These are phyloP conservation scores for Enteromius radiatus DNA, from an alignment of 2,797 vertebrate species.

Conservation along the genomic window DNA sequence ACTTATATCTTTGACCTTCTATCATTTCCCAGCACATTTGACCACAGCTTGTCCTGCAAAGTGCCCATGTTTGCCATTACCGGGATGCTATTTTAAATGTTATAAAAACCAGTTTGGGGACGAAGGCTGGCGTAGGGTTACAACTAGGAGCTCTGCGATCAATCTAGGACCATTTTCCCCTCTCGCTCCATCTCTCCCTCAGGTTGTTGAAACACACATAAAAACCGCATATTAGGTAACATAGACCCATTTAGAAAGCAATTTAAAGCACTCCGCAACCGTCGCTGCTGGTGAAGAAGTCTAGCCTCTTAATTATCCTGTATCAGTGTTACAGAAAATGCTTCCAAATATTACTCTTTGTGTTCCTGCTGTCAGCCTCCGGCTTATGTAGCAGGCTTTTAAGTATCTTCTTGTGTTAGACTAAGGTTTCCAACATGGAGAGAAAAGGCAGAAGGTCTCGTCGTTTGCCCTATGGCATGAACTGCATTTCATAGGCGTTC, in stretches of 20 bases:
- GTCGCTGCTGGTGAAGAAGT: constrained; percentile 71
- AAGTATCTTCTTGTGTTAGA: constrained; percentile 48
- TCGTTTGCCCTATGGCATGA: constrained; percentile 19
- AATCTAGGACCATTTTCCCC: constrained; percentile 77
- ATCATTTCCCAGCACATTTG: constrained; percentile 77
- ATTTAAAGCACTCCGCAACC: constrained; percentile 76
- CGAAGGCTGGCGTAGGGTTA: constrained; percentile 75
- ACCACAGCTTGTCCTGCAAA: constrained; percentile 76
- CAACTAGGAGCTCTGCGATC: constrained; percentile 75
- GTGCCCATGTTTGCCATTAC: constrained; percentile 72
- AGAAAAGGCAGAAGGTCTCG: constrained; percentile 17
- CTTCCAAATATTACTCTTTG: constrained; percentile 67
- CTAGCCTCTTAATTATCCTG: constrained; percentile 76
- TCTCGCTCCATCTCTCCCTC: constrained; percentile 71
- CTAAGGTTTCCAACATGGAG: constrained; percentile 40
- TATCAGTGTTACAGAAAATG: constrained; percentile 71
- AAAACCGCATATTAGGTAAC: constrained; percentile 84
- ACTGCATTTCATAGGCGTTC: background rate
- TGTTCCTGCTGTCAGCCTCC: constrained; percentile 55
- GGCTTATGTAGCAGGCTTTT: constrained; percentile 52
- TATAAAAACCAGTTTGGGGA: constrained; percentile 75
- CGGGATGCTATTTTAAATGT: constrained; percentile 79
- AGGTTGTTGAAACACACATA: constrained; percentile 75
- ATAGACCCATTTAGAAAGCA: constrained; percentile 79
- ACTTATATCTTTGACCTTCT: constrained; percentile 73